Evolutionary conservation across 2,888 invertebrate genomes (phyloP).

Genomic region (Lepidocyrtinus sp.): DNA sequence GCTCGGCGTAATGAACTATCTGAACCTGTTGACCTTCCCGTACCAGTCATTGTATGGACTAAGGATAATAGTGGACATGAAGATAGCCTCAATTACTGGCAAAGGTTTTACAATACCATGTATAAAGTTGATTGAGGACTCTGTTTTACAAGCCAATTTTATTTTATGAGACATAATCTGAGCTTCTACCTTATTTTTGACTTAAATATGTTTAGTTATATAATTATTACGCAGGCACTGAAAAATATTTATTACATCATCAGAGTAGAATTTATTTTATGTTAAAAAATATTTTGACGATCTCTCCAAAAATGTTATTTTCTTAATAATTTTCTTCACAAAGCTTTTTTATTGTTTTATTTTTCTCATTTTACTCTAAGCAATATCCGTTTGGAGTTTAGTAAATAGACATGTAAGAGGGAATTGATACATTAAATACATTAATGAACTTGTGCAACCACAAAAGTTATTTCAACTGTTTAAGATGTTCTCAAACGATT

Average conservation of each 20-base stretch:
- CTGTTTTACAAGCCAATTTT: background rate
- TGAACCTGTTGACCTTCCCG: constrained; percentile 36
- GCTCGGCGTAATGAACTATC: constrained; percentile 16
- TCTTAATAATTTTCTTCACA: background rate
- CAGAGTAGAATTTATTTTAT: background rate
- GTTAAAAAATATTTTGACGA: background rate
- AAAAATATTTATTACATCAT: background rate
- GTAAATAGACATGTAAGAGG: background rate
- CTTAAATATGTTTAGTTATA: background rate
- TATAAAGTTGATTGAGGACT: constrained; percentile 38
- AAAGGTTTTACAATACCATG: constrained; percentile 31
- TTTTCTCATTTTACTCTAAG: background rate
- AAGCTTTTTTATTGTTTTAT: background rate
- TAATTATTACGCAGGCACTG: background rate
- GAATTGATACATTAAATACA: background rate
- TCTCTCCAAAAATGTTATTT: constrained; percentile 14
- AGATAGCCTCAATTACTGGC: constrained; percentile 30
- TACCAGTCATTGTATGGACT: constrained; percentile 41
- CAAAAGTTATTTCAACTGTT: too few species aligned
- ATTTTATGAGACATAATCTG: background rate
- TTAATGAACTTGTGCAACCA: background rate
- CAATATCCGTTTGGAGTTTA: background rate
- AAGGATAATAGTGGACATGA: constrained; percentile 23
- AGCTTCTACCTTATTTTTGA: too few species aligned
- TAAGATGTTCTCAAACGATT: too few species aligned